A percentile compares a stretch with the other conserved stretches of the same genome.
Evolutionary conservation across 2,797 vertebrate genomes (phyloP).

Genomic region (Chromis chromis): DNA sequence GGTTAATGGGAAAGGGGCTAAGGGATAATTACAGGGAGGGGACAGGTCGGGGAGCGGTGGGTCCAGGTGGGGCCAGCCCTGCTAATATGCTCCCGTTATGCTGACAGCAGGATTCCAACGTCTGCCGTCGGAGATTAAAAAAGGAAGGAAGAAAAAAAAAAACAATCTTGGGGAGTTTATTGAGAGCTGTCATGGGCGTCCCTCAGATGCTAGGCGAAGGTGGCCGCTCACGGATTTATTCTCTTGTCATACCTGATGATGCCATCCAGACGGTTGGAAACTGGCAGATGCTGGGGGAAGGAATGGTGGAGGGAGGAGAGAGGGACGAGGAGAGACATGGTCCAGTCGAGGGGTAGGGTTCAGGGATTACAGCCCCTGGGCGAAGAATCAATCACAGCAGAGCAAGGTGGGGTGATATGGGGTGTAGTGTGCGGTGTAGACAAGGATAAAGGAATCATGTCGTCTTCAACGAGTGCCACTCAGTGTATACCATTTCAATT

Average conservation of each 20-base stretch:
- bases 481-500: constrained; percentile 72
- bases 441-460: constrained; percentile 40
- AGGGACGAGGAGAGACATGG: constrained; percentile 33
- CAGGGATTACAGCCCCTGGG: constrained; percentile 78
- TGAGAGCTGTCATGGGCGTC: constrained; percentile 79
- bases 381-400: constrained; percentile 75
- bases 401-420: constrained; percentile 52
- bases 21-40: constrained; percentile 90
- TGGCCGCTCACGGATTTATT: constrained; percentile 76
- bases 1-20: constrained; percentile 88
- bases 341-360: constrained; percentile 72
- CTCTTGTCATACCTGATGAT: constrained; percentile 82
- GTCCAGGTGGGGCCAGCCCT: constrained; percentile 82
- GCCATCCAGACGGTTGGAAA: constrained; percentile 65
- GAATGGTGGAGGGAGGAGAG: constrained; percentile 15
- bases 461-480: constrained; percentile 62
- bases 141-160: constrained; percentile 53
- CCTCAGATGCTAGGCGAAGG: constrained; percentile 66
- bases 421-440: constrained; percentile 48
- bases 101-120: constrained; percentile 88
- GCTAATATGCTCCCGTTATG: constrained; percentile 89
- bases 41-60: constrained; percentile 82
- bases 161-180: constrained; percentile 80
- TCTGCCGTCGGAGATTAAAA: constrained; percentile 84
- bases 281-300: constrained; percentile 62